Conservation (phyloP, 1,140 invertebrate species). For the Conus ventricosus region DNA sequence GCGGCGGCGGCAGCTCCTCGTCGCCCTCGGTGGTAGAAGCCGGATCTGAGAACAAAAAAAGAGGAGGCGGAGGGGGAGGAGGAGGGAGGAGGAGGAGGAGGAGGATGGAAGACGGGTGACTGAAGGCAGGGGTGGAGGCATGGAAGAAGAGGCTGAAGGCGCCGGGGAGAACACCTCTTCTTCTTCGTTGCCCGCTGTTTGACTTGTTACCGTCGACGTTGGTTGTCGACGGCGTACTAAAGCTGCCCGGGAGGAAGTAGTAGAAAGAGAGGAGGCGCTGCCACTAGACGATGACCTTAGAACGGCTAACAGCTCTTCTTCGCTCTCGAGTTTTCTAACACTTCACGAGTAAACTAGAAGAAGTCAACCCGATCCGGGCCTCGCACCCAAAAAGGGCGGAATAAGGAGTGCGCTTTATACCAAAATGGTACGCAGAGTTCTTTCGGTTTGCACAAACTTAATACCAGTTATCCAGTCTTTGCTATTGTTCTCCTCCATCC, state of each 20-base stretch:
- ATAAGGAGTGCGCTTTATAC: neutral
- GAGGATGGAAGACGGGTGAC: too few relatives aligned
- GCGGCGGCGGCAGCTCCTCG: too few relatives aligned
- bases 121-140: too few relatives aligned
- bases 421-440: conserved; percentile 46
- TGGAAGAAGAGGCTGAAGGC: too few relatives aligned
- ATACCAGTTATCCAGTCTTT: neutral
- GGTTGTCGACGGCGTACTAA: neutral
- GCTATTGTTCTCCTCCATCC: neutral
- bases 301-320: neutral
- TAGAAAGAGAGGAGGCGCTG: neutral
- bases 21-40: too few relatives aligned
- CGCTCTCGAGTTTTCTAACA: neutral
- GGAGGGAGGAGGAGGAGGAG: too few relatives aligned
- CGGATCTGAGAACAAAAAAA: too few relatives aligned
- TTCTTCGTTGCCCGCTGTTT: too few relatives aligned
- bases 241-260: neutral
- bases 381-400: conserved; percentile 3
- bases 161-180: too few relatives aligned
- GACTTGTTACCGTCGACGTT: too few relatives aligned
- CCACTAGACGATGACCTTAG: neutral
- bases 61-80: too few relatives aligned
- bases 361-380: neutral
- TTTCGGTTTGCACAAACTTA: conserved; percentile 6
- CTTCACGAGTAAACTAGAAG: neutral